Base-by-base conservation (phyloP, 2,888 invertebrate species). In the Drosophila suboccidentalis region DNA sequence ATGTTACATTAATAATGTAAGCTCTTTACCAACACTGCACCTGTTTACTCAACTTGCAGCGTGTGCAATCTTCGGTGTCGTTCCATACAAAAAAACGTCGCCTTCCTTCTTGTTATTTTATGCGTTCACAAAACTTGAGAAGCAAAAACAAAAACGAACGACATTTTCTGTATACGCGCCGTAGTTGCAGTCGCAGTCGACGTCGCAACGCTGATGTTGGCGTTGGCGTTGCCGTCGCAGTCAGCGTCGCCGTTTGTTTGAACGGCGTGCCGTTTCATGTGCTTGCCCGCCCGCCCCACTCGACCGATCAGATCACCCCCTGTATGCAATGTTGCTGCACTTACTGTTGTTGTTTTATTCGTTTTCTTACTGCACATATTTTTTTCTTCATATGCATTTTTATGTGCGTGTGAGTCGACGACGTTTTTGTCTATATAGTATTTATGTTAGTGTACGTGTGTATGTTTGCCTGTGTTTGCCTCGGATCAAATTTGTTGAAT, bases 401-500 rank as follows among this genome's bases (percentile, higher is more conserved):
- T 55, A 79, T 78, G 74, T 89, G 81, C 87, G 84, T 84, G 89
- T 83, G 75, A 74, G 68, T 65, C 69, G 69, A 70, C 71, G 76
- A 71, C 54, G 62, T 59, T 66, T 65, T 67, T 69, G 54, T 51
- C 43, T 67, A 43, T 60, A 55, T 71, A 11, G 41, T 43, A 22
- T 11, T 6, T 43, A 13, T 43, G 19, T 43, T 19, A 11, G 43
- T 43, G 13, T 43, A 1, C 43, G 4, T 71, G 34, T 64, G 10
- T 68, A 54, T 67, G 58, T 63, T 22, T 77, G 62, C 72, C 49
- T 80, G 75, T 73, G 85, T 74, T 82, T 74, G 81, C 82, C 78
- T 90, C 80, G 83, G 89, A 90, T 87, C 89, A 87, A 87, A 89
- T 90, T 90, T 89, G 85, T 90, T 85, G 87, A 87, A 89, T 89